Percentiles rank a stretch among this genome's conserved stretches.
Conservation (phyloP, 1,140 invertebrate species). For the Drosophila setifemur region DNA sequence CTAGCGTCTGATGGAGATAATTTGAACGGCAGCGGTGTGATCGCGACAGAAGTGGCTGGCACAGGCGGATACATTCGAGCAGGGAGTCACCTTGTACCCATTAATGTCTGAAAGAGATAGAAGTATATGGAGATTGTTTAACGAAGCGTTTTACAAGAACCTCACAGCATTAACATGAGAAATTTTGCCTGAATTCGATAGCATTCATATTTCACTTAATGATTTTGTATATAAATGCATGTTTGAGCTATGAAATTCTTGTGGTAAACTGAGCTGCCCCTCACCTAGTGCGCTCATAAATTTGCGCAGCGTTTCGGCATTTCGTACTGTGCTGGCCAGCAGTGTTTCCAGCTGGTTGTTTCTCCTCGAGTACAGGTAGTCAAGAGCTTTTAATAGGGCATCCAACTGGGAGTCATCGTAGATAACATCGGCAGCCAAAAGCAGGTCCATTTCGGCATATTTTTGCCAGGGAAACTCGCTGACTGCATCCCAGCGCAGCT, state of each 20-base stretch:
- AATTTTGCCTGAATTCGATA: too few species aligned
- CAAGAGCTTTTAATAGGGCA: slow-evolving; percentile 46
- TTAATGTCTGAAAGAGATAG: slow-evolving; percentile 21
- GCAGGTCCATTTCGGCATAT: slow-evolving; percentile 28
- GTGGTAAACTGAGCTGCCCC: too few species aligned
- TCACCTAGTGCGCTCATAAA: slow-evolving; percentile 65
- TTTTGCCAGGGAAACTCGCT: slow-evolving; percentile 31
- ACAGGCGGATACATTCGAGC: slow-evolving; percentile 52
- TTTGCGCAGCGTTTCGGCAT: slow-evolving; percentile 61
- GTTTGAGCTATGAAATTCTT: too few species aligned
- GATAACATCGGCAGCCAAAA: slow-evolving; percentile 75
- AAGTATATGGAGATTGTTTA: too few species aligned
- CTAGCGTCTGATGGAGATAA: slow-evolving; percentile 55
- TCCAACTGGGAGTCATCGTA: slow-evolving; percentile 71
- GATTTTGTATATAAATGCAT: too few species aligned
- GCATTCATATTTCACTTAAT: too few species aligned
- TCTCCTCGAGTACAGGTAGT: slow-evolving; percentile 48
- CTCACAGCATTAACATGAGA: not conserved
- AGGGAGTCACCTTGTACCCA: slow-evolving; percentile 56
- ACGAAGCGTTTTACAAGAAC: not conserved
- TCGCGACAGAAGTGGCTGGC: slow-evolving; percentile 67
- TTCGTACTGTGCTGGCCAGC: slow-evolving; percentile 74
- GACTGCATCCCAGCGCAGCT: slow-evolving; percentile 53
- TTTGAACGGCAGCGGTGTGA: slow-evolving; percentile 63
- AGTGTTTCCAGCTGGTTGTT: slow-evolving; percentile 50